Evolutionary conservation across 2,113 vertebrate species (phyloP), one percentile per base, ranked within the genome.

Genomic region (Pachyramphus minor): DNA sequence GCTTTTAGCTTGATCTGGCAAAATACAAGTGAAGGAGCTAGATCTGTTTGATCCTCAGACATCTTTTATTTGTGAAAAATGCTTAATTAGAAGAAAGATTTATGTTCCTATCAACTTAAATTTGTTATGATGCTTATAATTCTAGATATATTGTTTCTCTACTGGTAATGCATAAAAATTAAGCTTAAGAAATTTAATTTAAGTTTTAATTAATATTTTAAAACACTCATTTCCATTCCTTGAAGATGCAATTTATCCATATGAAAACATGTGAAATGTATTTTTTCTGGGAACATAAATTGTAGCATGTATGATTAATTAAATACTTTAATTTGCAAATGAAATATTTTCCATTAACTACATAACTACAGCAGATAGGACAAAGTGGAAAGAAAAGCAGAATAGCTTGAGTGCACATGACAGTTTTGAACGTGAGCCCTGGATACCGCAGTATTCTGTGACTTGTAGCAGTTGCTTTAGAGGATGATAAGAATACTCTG

Each of bases 121-220:
- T 93, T 90, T 88, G 41, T 86, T 86, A 35, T 21, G 22, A 56
- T 80, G 42, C 45, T 93, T 94, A 33, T 90, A 88, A 78, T 94
- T 94, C 73, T 60, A 60, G 60, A 78, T 69, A 81, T 68, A 84
- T 74, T 95, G 83, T 95, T 95, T 95, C 73, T 90, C 76, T 89
- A 45, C 35, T 84, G 33, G 37, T 84, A 96, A 87, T 89, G 89
- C 83, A 89, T 95, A 84, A 95, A 90, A 92, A 92, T 78, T 83
- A 87, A 68, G 53, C 63, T 90, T 86, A 92, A 81, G 69, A 92
- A 94, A 95, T 93, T 92, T 78, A 89, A 88, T 93, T 95, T 92
- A 47, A 78, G 44, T 93, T 95, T 88, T 90, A 93, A 95, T 96
- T 90, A 95, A 90, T 96, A 86, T 91, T 96, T 86, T 83, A 87